Evolutionary conservation across 2,888 invertebrate species (phyloP).

Genomic region (Penaeus monodon): DNA sequence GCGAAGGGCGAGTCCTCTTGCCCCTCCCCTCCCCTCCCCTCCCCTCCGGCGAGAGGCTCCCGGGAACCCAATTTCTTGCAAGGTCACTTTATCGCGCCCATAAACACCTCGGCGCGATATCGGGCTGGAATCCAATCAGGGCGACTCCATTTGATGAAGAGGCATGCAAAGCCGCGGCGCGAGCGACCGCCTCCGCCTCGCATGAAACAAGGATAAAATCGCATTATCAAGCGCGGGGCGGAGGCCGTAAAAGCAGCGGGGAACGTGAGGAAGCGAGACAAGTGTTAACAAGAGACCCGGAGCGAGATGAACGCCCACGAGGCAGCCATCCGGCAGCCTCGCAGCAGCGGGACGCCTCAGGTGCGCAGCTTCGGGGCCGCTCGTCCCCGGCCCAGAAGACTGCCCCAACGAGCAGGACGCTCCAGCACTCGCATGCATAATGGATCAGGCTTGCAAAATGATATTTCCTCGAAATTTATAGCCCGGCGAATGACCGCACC

Average conservation of each 20-base stretch:
- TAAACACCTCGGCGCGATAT: slow-evolving; percentile 31
- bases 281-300: not conserved
- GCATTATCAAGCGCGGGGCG: not conserved
- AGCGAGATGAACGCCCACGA: not conserved
- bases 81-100: slow-evolving; percentile 32
- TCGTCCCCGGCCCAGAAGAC: not conserved
- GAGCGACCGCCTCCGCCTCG: not conserved
- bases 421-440: slow-evolving; percentile 42
- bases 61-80: slow-evolving; percentile 46
- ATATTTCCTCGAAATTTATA: slow-evolving; percentile 52
- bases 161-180: not conserved
- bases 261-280: slow-evolving; percentile 18
- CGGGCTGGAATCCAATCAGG: slow-evolving; percentile 47
- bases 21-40: not conserved
- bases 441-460: slow-evolving; percentile 48
- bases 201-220: slow-evolving; percentile 9
- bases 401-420: slow-evolving; percentile 5
- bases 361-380: slow-evolving; percentile 6
- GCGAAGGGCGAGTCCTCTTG: not conserved
- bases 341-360: slow-evolving; percentile 5
- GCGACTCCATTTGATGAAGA: slow-evolving; percentile 42
- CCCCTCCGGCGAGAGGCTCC: not conserved
- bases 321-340: not conserved
- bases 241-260: not conserved
- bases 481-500: slow-evolving; percentile 38